Evolutionary conservation across 2,888 invertebrate species (phyloP), one percentile per base, ranked within the genome.

Genomic region (Lasius fuliginosus): DNA sequence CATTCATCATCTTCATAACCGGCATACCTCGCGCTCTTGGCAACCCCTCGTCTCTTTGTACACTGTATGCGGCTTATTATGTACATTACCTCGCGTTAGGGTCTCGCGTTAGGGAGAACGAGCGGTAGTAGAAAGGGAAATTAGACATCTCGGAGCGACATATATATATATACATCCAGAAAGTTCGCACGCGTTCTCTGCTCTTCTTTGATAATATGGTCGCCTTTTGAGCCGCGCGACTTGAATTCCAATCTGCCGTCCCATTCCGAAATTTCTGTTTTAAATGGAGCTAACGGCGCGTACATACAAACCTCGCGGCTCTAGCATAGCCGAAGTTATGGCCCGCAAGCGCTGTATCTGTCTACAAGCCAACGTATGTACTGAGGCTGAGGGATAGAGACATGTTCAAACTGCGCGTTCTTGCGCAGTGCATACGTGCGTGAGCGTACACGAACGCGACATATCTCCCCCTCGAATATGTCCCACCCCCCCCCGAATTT

Each of bases 231-330:
- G 36, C 33, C 23, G 36, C 53, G 56, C 33, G 12, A 49, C 42
- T n/a, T 23, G 15, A 74, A 79, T 89, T 82, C 58, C 75, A 86
- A 81, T 85, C 33, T n/a, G 56, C 60, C 23, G 67, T 23, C 11
- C 49, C 49, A 67, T 67, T 30, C 40, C 42, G n/a, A 69, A 62
- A 75, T 88, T 56, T 53, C 42, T 27, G 18, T 65, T 71, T 42
- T 82, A 58, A 87, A 82, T 82, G 73, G 15, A 67, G 53, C 65
- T 68, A 73, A 73, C 42, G 36, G 12, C 30, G 69, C n/a, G 56
- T 71, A 74, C 40, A 56, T 71, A 74, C 40, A 56, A 73, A 75
- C 53, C 42, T 30, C 18, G 30, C 36, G 36, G 49, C 67, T 53
- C 49, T 67, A 18, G 23, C 69, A 15, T 71, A 84, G 62, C 42